Evolutionary conservation across 2,888 invertebrate species (phyloP).

Genomic region (Eledona agricola): DNA sequence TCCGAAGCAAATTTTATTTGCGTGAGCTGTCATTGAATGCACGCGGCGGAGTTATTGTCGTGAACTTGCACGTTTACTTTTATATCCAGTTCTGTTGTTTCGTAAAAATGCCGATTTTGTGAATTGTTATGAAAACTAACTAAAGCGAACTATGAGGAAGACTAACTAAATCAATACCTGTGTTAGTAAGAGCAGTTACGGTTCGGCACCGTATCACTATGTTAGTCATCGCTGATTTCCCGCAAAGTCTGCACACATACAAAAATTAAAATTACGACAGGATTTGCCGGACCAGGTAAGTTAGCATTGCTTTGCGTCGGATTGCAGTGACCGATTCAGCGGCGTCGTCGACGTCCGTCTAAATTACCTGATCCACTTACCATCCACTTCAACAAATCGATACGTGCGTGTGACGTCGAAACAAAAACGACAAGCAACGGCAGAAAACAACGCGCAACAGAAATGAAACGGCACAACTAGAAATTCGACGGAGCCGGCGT

Average conservation of each 20-base stretch:
- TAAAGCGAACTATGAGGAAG: slow-evolving; percentile 21
- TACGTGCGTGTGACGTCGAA: background rate
- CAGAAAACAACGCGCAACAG: background rate
- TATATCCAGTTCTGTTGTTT: slow-evolving; percentile 13
- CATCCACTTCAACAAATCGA: background rate
- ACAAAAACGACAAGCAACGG: background rate
- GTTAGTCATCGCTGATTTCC: slow-evolving; percentile 72
- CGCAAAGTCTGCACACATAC: slow-evolving; percentile 66
- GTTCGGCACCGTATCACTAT: slow-evolving; percentile 68
- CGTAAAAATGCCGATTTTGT: no score
- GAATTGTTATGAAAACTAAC: slow-evolving; percentile 4
- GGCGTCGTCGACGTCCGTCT: background rate
- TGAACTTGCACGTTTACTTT: no score
- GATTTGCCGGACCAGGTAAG: background rate
- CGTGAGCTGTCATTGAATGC: no score
- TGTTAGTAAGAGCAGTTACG: slow-evolving; percentile 60
- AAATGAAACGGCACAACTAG: slow-evolving; percentile 1
- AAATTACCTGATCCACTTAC: background rate
- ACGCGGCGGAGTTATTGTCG: no score
- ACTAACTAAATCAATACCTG: slow-evolving; percentile 53
- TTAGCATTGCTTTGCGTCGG: no score
- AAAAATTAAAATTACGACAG: slow-evolving; percentile 32
- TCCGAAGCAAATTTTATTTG: no score
- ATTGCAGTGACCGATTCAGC: slow-evolving; percentile 1
- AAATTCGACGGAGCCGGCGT: no score